Base-by-base conservation (phyloP, 2,113 vertebrate genomes). In the Nothoprocta pentlandii region DNA sequence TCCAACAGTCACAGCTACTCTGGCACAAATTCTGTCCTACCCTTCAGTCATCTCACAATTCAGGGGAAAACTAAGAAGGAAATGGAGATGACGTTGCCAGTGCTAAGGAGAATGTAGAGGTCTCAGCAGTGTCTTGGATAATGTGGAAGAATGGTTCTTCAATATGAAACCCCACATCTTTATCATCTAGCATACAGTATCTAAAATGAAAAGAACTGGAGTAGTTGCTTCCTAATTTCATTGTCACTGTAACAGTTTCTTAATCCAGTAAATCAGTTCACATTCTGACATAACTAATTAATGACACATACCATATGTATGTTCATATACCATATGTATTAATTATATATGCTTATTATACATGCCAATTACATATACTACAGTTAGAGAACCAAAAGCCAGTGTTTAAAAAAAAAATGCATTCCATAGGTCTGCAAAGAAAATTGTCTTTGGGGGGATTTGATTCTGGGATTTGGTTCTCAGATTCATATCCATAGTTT, bases 1-100 rank as follows among this genome's bases (percentile, higher is more conserved):
- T 36, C 6, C 10, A 28, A 46, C 12, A 32, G 46, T 71, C 30
- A 80, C 63, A 87, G 66, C 92, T 85, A 56, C 53, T 62, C 6
- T 79, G 63, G 58, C 28, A 95, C 73, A 90, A 91, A 69, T 69
- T 71, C 30, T 81, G 74, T 49, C 67, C 58, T 75, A 79, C 8
- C 63, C 20, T 22, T 54, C 47, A 36, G 14, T 47, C 9, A 47
- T 56, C 79, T 90, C 42, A 67, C 4, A 89, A 44, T 51, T 54
- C 51, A 70, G 41, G 54, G 28, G 70, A 83, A 56, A 66, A 1
- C 2, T n/a, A 32, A n/a, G 74, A 67, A 67, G 41, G 74, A 70
- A 67, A 46, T 62, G 20, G 23, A 30, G 2, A 4, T 80, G 39
- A 44, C 41, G 6, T 92, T 87, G 12, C 7, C 14, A 68, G 4